Conservation (phyloP, 2,113 vertebrate species). For the Irena cyanogastra region DNA sequence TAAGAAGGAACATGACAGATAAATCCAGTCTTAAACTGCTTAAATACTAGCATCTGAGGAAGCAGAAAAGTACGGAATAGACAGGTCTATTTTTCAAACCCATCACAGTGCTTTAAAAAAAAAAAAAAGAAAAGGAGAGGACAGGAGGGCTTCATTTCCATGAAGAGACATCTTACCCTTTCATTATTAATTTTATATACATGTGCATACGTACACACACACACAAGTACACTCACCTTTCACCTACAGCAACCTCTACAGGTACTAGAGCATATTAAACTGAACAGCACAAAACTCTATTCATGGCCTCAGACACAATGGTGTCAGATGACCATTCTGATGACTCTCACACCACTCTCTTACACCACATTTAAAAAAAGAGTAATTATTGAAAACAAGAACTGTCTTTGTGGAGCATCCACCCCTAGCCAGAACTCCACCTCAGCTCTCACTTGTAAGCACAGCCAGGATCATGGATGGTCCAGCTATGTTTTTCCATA, state of each 20-base stretch:
- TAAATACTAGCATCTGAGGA: not conserved
- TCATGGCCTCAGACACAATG: not conserved
- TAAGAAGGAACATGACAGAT: not conserved
- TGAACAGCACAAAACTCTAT: not conserved
- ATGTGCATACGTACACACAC: not conserved
- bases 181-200: not conserved
- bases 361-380: not conserved
- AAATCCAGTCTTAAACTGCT: slow-evolving; percentile 10
- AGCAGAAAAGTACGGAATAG: not conserved
- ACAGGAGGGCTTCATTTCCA: not conserved
- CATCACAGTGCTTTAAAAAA: not conserved
- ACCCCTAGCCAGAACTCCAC: not conserved
- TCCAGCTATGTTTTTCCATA: not conserved
- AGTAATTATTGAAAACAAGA: not conserved
- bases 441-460: not conserved
- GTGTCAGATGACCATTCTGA: not conserved
- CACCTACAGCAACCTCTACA: not conserved
- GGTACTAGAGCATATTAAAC: not conserved
- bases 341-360: not conserved
- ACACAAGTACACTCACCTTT: not conserved
- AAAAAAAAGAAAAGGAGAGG: not conserved
- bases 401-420: not conserved
- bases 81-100: not conserved
- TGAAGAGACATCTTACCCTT: not conserved
- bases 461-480: not conserved